Evolutionary conservation across 1,140 invertebrate species (phyloP), one percentile per base, ranked within the genome.

Genomic region (Scaptomyza graminum): DNA sequence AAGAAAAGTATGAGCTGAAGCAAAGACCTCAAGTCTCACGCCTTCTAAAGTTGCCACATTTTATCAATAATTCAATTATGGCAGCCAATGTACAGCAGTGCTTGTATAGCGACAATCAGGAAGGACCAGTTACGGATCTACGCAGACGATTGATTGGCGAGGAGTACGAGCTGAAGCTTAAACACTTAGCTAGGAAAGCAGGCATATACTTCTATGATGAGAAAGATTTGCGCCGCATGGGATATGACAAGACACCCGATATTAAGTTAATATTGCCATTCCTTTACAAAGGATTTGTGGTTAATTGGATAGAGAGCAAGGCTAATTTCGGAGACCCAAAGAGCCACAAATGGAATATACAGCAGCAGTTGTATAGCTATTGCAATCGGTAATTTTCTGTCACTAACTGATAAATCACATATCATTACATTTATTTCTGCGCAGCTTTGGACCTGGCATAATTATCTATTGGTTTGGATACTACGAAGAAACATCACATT

Each of bases 251-350:
- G 93, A 99, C 98, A 9, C 98, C 98, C 7, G 98, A 99, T 92
- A 94, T 98, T 22, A 98, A 98, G 92, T 92, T 99, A 49, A 96
- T 97, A 89, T 93, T 98, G 25, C 98, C 98, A 2, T 95, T 98
- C 64, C 96, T 96, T 34, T 94, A 97, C 25, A 95, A 97, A 92
- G 96, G 96, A 5, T 94, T 95, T 87, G 94, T 98, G 16, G 94
- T 99, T 0, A 98, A 98, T 92, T 99, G 98, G 98, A 97, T 99
- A 69, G 98, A 99, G 93, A 98, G 97, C 72, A 99, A 99, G 93
- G 98, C 97, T 8, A 94, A 96, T 37, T 99, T 99, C 93, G 98
- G 97, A 3, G 96, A 97, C 92, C 93, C 94, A 65, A 94, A 95
- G 72, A 94, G 95, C 62, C 97, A 99, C 92, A 94, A 94, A 46